A percentile compares a stretch with the other conserved stretches of the same genome.
Evolutionary conservation across 1,140 invertebrate species (phyloP).

Genomic region (Patella vulgata): DNA sequence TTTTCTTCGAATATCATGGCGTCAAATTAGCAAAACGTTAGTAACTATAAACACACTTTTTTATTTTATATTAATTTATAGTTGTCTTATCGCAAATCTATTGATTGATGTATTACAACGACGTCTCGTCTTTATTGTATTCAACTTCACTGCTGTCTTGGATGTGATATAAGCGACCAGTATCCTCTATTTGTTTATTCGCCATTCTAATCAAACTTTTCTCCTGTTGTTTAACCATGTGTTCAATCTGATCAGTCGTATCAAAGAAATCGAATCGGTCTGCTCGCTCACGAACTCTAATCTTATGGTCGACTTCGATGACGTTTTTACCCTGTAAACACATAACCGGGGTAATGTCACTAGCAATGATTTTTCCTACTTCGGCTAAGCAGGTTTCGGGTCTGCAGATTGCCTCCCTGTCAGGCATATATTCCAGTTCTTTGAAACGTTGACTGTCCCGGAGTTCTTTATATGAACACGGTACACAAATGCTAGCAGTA

Average conservation of each 20-base stretch:
- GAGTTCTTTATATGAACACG: slow-evolving; percentile 56
- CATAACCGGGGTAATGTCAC: slow-evolving; percentile 47
- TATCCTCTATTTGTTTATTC: slow-evolving; percentile 55
- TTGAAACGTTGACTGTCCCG: slow-evolving; percentile 43
- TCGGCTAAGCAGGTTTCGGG: slow-evolving; percentile 28
- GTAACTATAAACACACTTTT: too few relatives aligned
- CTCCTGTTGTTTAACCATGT: slow-evolving; percentile 53
- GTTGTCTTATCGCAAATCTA: too few relatives aligned
- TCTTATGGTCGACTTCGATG: slow-evolving; percentile 59
- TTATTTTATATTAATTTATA: too few relatives aligned
- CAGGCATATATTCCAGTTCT: slow-evolving; percentile 34
- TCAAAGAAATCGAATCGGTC: slow-evolving; percentile 50
- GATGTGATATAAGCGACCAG: slow-evolving; percentile 54
- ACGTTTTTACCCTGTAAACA: slow-evolving; percentile 58
- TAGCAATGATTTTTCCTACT: slow-evolving; percentile 56
- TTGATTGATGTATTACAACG: too few relatives aligned
- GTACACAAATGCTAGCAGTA: slow-evolving; percentile 56
- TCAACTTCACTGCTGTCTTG: slow-evolving; percentile 52
- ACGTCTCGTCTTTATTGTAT: slow-evolving; percentile 48
- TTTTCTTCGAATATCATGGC: too few relatives aligned
- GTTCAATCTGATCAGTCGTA: slow-evolving; percentile 46
- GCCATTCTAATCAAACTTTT: slow-evolving; percentile 50
- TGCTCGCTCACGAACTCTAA: slow-evolving; percentile 47
- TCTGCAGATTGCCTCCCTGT: slow-evolving; percentile 25
- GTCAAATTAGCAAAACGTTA: too few relatives aligned